Evolutionary conservation across 2,113 vertebrate genomes (phyloP), one percentile per base, ranked within the genome.

Genomic region (Ptilonorhynchus violaceus): DNA sequence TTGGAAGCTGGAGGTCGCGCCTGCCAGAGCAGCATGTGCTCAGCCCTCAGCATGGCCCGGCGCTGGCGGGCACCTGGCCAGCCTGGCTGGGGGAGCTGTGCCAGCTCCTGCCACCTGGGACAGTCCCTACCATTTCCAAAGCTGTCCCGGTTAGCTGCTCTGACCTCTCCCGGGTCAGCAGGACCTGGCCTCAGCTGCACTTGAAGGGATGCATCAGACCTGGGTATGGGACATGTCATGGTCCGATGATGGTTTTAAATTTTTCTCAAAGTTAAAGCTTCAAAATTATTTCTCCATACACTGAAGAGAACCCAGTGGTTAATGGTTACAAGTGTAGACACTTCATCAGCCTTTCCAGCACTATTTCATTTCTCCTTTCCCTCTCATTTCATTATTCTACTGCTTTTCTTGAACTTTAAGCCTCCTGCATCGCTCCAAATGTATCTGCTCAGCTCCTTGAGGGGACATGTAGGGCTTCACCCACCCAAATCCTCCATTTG

Each of bases 21-120:
- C 70, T 83, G 53, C 39, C 10, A 7, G 53, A 33, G 46, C 7
- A 24, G 85, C 3, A 4, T 70, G 53, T 82, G 88, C 76, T 75
- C 62, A 42, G 50, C 33, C 21, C n/a, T 24, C 3, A 3, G 16
- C 31, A 7, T 5, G 16, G 44, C 50, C n/a, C 35, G 24, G 82
- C 0, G 0, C 70, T 20, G 69, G 23, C 0, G 28, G 81, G 84
- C 33, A n/a, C 14, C 56, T 12, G 64, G 93, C 85, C 35, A 42
- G 83, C 72, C 84, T 92, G 98, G 93, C 95, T 73, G 4, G 79
- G 90, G 86, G 42, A 97, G 85, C 94, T 93, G 53, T 78, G 67
- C 81, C 63, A 83, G 87, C 88, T 88, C 86, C 85, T 27, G 33
- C 95, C 24, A 30, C 97, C 92, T 74, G 85, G 84, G 90, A 93